phyloP scores from a whole-genome alignment of 1,140 invertebrate species.

The Hylaeus anthracinus region DNA sequence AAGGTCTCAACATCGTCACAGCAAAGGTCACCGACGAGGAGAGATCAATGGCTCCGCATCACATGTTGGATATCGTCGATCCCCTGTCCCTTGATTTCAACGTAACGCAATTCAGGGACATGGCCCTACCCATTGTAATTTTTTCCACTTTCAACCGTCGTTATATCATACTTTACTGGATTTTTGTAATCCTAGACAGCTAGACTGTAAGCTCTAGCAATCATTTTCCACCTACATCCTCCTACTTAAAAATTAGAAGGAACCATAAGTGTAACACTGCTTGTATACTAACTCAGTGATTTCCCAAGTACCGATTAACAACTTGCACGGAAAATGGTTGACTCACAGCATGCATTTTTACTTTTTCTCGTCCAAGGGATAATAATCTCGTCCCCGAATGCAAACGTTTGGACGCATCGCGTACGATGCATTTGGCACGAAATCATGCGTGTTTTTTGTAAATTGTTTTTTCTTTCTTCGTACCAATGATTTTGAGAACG shows the following conservation, averaged over 20 bases:
- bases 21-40: conserved; percentile 97
- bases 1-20: conserved; percentile 95
- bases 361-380: background rate
- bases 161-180: background rate
- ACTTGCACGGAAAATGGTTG: background rate
- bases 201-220: too few relatives aligned
- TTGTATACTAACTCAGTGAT: background rate
- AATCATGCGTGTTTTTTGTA: too few relatives aligned
- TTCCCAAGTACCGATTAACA: conserved; percentile 1
- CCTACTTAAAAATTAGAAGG: too few relatives aligned
- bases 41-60: conserved; percentile 88
- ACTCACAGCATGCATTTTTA: background rate
- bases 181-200: background rate
- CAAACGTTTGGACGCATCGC: too few relatives aligned
- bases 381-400: too few relatives aligned
- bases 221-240: too few relatives aligned
- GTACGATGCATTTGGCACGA: background rate
- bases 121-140: conserved; percentile 90
- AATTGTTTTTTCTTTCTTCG: conserved; percentile 18
- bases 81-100: conserved; percentile 88
- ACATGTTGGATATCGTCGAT: conserved; percentile 93
- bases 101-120: conserved; percentile 92
- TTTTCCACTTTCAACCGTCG: background rate
- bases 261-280: background rate
- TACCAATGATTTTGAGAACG: conserved; percentile 52